Conservation (phyloP, 1,140 invertebrate species). For the Neodiprion fabricii region DNA sequence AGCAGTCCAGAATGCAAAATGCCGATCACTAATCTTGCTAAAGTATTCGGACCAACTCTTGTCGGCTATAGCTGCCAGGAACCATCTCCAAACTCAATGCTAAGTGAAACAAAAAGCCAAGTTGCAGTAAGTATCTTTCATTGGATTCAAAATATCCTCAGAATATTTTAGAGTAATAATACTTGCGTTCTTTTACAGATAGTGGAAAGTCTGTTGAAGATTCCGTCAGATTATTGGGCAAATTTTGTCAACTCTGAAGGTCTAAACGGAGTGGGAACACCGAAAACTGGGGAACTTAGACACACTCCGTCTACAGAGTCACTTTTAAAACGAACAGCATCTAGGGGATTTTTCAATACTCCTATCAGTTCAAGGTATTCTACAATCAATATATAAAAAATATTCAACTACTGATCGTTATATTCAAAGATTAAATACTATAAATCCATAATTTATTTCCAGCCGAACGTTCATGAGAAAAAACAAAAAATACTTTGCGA, state of each 20-base stretch:
- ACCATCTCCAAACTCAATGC: conserved; percentile 68
- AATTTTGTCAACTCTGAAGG: conserved; percentile 63
- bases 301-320: conserved; percentile 66
- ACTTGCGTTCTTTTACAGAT: conserved; percentile 58
- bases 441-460: conserved; percentile 10
- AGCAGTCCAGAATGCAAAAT: conserved; percentile 77
- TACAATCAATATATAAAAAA: conserved; percentile 17
- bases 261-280: conserved; percentile 41
- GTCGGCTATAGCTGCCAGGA: conserved; percentile 79
- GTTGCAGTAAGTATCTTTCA: conserved; percentile 57
- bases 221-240: conserved; percentile 73
- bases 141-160: conserved; percentile 4
- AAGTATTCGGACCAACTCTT: conserved; percentile 85
- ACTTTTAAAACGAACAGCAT: conserved; percentile 56
- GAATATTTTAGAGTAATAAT: conserved; percentile 15
- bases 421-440: conserved; percentile 6
- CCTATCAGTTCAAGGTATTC: conserved; percentile 48
- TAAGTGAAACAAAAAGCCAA: conserved; percentile 70
- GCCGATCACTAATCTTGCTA: conserved; percentile 78
- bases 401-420: not conserved
- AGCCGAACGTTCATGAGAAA: conserved; percentile 53
- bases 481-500: conserved; percentile 59
- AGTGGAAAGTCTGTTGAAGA: conserved; percentile 70
- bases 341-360: conserved; percentile 55
- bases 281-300: conserved; percentile 51